A percentile compares a stretch with the other conserved stretches of the same genome.
Evolutionary conservation across 1,140 invertebrate species (phyloP).

Genomic region (Heterodera carotae): DNA sequence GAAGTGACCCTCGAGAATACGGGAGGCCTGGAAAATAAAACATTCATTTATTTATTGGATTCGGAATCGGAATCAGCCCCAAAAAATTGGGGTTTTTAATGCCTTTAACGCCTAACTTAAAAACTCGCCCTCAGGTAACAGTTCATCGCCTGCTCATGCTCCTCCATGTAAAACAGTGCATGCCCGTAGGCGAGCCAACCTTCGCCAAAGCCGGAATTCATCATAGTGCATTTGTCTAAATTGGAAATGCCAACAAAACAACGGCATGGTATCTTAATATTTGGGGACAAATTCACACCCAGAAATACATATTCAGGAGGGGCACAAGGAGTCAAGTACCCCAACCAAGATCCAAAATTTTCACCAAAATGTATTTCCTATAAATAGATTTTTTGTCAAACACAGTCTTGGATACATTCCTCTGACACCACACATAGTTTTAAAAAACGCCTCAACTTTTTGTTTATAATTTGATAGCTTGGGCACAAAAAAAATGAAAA

Average conservation of each 20-base stretch:
- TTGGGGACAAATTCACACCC: not conserved
- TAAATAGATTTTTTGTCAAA: too few relatives aligned
- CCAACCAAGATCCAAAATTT: too few relatives aligned
- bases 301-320: too few relatives aligned
- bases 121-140: constrained; percentile 51
- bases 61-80: too few relatives aligned
- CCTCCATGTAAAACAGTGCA: constrained; percentile 50
- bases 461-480: too few relatives aligned
- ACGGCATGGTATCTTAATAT: not conserved
- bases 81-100: too few relatives aligned
- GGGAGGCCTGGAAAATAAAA: constrained; percentile 49
- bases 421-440: too few relatives aligned
- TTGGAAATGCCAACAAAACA: not conserved
- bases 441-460: constrained; percentile 3
- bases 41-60: constrained; percentile 10
- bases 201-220: constrained; percentile 56
- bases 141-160: constrained; percentile 59
- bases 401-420: too few relatives aligned
- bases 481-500: too few relatives aligned
- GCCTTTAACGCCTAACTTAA: not conserved
- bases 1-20: constrained; percentile 54
- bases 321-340: too few relatives aligned
- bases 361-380: too few relatives aligned
- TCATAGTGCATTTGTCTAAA: constrained; percentile 56
- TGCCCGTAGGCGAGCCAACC: constrained; percentile 59